Evolutionary conservation across 35 echinoderm and acorn worm genomes (phyloP).

Genomic region (Chiridota heheva): DNA sequence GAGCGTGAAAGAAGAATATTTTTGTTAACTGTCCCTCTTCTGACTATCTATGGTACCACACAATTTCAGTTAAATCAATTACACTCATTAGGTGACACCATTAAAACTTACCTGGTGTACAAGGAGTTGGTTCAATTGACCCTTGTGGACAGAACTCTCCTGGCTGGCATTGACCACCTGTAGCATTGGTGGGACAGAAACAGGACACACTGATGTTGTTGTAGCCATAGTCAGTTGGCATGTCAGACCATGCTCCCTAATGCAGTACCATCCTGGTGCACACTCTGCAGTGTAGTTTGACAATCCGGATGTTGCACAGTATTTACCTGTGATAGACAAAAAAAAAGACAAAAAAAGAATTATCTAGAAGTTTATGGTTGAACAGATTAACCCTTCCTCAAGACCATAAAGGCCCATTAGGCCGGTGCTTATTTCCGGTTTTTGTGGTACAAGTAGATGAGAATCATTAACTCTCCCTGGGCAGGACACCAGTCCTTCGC

Average conservation of each 20-base stretch:
- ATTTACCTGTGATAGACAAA: slow-evolving; percentile 50
- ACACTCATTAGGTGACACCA: too few relatives aligned
- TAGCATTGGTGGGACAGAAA: slow-evolving; percentile 85
- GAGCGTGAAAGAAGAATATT: too few relatives aligned
- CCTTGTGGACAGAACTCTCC: slow-evolving; percentile 91
- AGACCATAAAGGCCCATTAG: too few relatives aligned
- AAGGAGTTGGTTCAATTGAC: slow-evolving; percentile 74
- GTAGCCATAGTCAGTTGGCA: slow-evolving; percentile 81
- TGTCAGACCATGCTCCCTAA: slow-evolving; percentile 90
- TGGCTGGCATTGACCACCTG: slow-evolving; percentile 85
- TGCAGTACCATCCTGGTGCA: slow-evolving; percentile 93
- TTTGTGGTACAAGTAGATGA: too few relatives aligned
- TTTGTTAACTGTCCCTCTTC: too few relatives aligned
- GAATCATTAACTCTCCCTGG: too few relatives aligned
- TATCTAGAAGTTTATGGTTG: too few relatives aligned
- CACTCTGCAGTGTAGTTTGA: slow-evolving; percentile 61
- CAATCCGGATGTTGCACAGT: slow-evolving; percentile 70
- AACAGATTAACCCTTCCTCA: too few relatives aligned
- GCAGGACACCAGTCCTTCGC: too few relatives aligned
- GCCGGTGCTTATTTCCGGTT: too few relatives aligned
- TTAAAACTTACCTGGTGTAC: slow-evolving; percentile 58
- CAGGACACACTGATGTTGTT: slow-evolving; percentile 80
- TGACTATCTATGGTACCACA: too few relatives aligned
- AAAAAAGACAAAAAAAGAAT: background rate
- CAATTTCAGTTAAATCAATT: too few relatives aligned